Evolutionary conservation across 2,113 vertebrate species (phyloP).

Genomic region (Anolis sagrei): DNA sequence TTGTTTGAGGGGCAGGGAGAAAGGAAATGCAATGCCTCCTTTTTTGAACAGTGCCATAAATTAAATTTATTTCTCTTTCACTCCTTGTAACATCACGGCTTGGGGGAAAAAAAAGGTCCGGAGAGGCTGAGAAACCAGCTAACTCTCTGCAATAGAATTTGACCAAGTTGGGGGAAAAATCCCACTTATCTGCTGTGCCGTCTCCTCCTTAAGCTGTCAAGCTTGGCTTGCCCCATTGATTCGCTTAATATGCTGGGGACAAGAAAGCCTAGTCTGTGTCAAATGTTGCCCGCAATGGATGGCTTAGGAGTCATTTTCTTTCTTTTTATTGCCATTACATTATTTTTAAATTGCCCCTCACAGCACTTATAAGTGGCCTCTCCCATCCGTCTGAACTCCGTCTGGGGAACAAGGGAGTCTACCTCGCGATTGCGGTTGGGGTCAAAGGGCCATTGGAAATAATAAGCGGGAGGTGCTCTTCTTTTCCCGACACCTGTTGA

Average conservation of each 20-base stretch:
- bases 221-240: constrained; percentile 18
- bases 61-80: constrained; percentile 14
- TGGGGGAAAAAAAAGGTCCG: neutral
- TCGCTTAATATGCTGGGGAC: constrained; percentile 29
- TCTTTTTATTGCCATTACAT: constrained; percentile 37
- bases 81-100: neutral
- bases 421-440: neutral
- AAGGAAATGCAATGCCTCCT: neutral
- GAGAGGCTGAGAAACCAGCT: neutral
- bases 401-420: constrained; percentile 1
- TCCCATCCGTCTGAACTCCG: constrained; percentile 2
- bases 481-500: too few species aligned
- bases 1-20: too few species aligned
- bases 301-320: constrained; percentile 27
- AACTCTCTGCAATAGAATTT: too few species aligned
- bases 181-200: neutral
- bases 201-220: constrained; percentile 1
- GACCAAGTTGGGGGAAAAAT: neutral
- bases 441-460: constrained; percentile 6
- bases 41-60: neutral
- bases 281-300: constrained; percentile 24
- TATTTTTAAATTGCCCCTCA: constrained; percentile 40
- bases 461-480: neutral
- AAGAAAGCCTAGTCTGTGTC: constrained; percentile 1
- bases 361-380: constrained; percentile 31